These are phyloP conservation scores for Ypsolopha scabrella DNA, from an alignment of 2,888 invertebrate genomes.

Conservation along the genomic window DNA sequence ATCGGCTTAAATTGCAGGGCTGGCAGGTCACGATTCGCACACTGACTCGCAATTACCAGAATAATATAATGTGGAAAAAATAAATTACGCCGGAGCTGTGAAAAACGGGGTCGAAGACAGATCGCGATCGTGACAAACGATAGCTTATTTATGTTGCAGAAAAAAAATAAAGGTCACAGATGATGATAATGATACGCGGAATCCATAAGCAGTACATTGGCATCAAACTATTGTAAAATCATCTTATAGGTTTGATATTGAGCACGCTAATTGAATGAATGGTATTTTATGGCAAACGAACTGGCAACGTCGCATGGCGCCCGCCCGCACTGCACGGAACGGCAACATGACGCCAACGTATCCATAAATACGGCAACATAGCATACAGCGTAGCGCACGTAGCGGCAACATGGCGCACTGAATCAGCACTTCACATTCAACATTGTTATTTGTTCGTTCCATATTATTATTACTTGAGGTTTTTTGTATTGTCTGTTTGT, in stretches of 20 bases:
- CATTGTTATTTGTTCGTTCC: conserved; percentile 12
- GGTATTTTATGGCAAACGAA: conserved; percentile 33
- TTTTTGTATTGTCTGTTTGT: not conserved
- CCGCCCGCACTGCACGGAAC: conserved; percentile 9
- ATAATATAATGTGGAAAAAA: too few relatives aligned
- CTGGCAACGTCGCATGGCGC: conserved; percentile 32
- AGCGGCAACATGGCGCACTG: conserved; percentile 54
- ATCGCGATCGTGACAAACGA: not conserved
- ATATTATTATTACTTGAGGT: conserved; percentile 1
- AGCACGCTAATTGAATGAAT: conserved; percentile 50
- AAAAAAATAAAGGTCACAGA: not conserved
- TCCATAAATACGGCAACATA: not conserved
- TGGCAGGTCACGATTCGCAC: too few relatives aligned
- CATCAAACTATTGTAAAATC: not conserved
- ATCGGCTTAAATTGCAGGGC: too few relatives aligned
- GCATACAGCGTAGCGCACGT: too few relatives aligned
- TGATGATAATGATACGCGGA: not conserved
- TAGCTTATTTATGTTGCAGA: not conserved
- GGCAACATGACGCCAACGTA: conserved; percentile 47
- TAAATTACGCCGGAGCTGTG: too few relatives aligned
- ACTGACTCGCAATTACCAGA: too few relatives aligned
- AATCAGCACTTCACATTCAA: conserved; percentile 57
- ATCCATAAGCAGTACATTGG: not conserved
- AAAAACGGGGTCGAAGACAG: not conserved
- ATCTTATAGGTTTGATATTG: conserved; percentile 6